Evolutionary conservation across 2,113 vertebrate genomes (phyloP), one percentile per base, ranked within the genome.

Genomic region (Hiodon alosoides): DNA sequence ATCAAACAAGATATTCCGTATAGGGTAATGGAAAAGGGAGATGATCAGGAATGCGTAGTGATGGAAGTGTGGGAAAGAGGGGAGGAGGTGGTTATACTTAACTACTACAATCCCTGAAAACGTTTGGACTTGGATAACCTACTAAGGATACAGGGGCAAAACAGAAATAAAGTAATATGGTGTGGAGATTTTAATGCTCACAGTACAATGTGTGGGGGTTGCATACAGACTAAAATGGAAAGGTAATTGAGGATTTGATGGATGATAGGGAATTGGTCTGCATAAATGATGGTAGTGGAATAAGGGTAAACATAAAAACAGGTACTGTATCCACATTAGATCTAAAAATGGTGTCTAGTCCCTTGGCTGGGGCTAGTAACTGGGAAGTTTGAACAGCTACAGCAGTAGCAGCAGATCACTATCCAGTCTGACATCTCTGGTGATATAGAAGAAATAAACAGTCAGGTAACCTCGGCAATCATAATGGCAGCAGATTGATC

Each of bases 271-370:
- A 58, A 9, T 31, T 71, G 8, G 54, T 71, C 11, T 71, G 17
- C 3, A 8, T 70, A 10, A 70, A 58, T 71, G 69, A 71, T 71
- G 54, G 52, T 16, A 70, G 51, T 5, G 11, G 13, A 55, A 70
- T 3, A 3, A 70, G 68, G 68, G 7, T 71, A 61, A 47, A 72
- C 50, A 55, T 61, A 50, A 16, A 2, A 7, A 55, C 69, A 31
- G 31, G 31, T 31, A 31, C 31, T 31, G 31, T 31, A 31, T 31
- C 31, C 31, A 31, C 31, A 31, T 58, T 71, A 47, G 5, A 57
- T 46, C 17, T 71, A 5, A 58, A 4, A 66, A 11, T 71, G 74
- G 47, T 13, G 55, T 72, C 79, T 74, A 80, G 13, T 67, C 78
- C 8, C 62, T 78, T 79, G 57, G 69, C 69, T 55, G 51, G 13